Conservation (phyloP, 2,888 invertebrate species). For the Dolomedes plantarius region DNA sequence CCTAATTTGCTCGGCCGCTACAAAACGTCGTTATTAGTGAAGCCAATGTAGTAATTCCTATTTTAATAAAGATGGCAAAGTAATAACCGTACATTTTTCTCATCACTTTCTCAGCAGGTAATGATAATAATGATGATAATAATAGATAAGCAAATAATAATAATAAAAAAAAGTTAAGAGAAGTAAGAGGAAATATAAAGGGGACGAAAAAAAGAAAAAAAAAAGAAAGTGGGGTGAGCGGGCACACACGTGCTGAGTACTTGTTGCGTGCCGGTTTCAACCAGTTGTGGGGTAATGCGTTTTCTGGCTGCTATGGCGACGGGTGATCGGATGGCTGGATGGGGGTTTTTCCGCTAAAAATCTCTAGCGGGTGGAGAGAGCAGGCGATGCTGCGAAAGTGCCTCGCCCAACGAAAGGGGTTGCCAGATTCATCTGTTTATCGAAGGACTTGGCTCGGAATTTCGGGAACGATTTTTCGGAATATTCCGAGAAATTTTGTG, state of each 20-base stretch:
- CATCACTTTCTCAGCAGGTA: slow-evolving; percentile 18
- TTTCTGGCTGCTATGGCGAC: slow-evolving; percentile 47
- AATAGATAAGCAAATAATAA: background rate
- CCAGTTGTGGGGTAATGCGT: slow-evolving; percentile 59
- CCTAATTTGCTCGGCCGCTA: slow-evolving; percentile 4
- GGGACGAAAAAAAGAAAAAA: background rate
- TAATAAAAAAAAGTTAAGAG: no score
- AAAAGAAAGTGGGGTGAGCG: background rate
- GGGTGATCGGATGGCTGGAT: slow-evolving; percentile 47
- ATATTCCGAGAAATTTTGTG: no score
- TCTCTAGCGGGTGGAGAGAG: slow-evolving; percentile 6
- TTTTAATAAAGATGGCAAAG: slow-evolving; percentile 47
- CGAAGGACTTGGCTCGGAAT: no score
- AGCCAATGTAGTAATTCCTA: slow-evolving; percentile 22
- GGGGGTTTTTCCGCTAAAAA: slow-evolving; percentile 33
- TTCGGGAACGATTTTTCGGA: no score
- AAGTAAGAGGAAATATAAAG: slow-evolving; percentile 13
- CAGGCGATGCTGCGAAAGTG: background rate
- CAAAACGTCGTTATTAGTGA: slow-evolving; percentile 20
- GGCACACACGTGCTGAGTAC: slow-evolving; percentile 32
- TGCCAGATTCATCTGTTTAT: slow-evolving; percentile 16
- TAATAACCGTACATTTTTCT: slow-evolving; percentile 40
- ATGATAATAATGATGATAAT: slow-evolving; percentile 31
- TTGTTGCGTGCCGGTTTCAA: slow-evolving; percentile 67
- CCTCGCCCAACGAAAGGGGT: background rate